phyloP scores from a whole-genome alignment of 64 coral and sea anemone genomes.

The Pocillopora verrucosa region DNA sequence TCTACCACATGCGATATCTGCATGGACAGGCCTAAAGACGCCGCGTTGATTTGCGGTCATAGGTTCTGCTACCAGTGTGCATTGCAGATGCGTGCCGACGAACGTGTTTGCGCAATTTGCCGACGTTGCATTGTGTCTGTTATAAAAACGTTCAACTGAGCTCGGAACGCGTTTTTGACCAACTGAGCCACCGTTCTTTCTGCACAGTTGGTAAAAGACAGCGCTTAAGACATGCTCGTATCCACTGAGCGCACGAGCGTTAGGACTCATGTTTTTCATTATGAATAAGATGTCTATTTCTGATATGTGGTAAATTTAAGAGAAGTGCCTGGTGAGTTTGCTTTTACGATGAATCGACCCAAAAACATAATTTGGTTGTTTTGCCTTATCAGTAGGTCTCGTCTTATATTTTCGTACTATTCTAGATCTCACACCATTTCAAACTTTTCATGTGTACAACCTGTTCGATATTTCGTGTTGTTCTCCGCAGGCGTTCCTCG shows the following conservation, averaged over 20 bases:
- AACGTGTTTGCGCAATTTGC: constrained; percentile 61
- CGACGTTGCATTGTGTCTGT: constrained; percentile 64
- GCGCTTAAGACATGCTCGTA: neutral
- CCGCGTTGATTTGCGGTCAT: constrained; percentile 64
- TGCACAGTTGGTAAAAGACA: neutral
- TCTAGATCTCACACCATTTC: too few relatives aligned
- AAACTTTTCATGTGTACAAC: too few relatives aligned
- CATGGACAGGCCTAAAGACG: constrained; percentile 72
- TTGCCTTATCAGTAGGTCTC: too few relatives aligned
- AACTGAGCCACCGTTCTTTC: neutral
- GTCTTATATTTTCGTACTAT: too few relatives aligned
- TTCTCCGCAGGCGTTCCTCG: too few relatives aligned
- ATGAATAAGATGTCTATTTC: neutral
- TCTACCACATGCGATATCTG: constrained; percentile 56
- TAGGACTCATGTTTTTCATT: neutral
- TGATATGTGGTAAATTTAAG: too few relatives aligned
- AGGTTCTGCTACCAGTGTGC: constrained; percentile 65
- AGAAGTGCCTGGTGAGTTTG: too few relatives aligned
- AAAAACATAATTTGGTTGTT: too few relatives aligned
- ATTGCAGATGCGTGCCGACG: constrained; percentile 63
- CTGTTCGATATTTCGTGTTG: too few relatives aligned
- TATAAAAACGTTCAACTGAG: constrained; percentile 77
- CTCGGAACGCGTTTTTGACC: neutral
- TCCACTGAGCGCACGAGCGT: neutral
- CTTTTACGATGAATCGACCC: too few relatives aligned